Evolutionary conservation across 2,888 invertebrate species (phyloP), one percentile per base, ranked within the genome.

Genomic region (Crematogaster levior): DNA sequence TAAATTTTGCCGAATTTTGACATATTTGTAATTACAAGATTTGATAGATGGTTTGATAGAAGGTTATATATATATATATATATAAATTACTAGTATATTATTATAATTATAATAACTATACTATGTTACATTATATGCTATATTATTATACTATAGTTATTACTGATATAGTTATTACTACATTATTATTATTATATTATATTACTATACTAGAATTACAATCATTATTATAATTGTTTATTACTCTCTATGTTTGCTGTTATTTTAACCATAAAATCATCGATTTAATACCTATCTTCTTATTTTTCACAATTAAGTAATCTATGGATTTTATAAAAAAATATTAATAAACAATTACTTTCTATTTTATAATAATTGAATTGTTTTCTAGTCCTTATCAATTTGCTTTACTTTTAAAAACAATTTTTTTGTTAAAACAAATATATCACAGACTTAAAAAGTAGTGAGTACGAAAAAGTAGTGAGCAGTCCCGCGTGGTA

Each of bases 211-310:
- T n/a, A n/a, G n/a, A n/a, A n/a, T n/a, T n/a, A n/a, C n/a, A n/a
- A n/a, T n/a, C n/a, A n/a, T n/a, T n/a, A 60, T 60, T 61, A 40
- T 7, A 15, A 37, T 63, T 72, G 21, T 58, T 73, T 72, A n/a
- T 58, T 43, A 58, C n/a, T n/a, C n/a, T n/a, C 9, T 37, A 6
- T 34, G 7, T 37, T 37, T 61, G 51, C 61, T 74, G 61, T 61
- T 74, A 61, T 18, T 61, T 60, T 53, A 75, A 27, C 12, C 12
- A 65, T 40, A 15, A 1, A 24, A 63, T 51, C 63, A 37, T 34
- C 63, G 75, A 74, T 51, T 24, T 30, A 34, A 60, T 40, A 12
- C 10, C 12, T 3, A 40, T 66, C 46, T 48, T 4, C 21, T 34
- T 68, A 43, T 51, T 37, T 53, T 70, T 24, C 12, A 21, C 5